Evolutionary conservation across 2,888 invertebrate species (phyloP).

Genomic region (Heliconius erato): DNA sequence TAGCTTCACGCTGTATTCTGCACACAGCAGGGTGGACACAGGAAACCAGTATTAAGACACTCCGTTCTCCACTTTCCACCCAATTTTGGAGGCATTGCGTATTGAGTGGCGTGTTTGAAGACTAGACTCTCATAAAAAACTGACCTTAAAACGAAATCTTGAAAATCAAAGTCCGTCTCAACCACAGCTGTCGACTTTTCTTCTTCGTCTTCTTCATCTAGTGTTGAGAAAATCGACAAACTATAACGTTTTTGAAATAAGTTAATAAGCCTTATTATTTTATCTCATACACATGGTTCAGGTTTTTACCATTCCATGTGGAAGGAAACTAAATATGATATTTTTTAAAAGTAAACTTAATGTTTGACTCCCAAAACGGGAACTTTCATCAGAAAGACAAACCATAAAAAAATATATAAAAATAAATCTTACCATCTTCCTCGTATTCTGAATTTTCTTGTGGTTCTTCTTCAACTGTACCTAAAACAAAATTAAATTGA

Average conservation of each 20-base stretch:
- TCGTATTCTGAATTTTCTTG: conserved; percentile 75
- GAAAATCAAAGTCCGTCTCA: conserved; percentile 93
- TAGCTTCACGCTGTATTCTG: background rate
- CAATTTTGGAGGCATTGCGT: too few relatives aligned
- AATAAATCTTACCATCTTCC: conserved; percentile 75
- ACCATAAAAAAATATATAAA: background rate
- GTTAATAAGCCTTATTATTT: background rate
- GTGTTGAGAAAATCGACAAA: conserved; percentile 22
- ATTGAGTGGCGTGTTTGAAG: too few relatives aligned
- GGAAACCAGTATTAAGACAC: too few relatives aligned
- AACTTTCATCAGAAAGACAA: too few relatives aligned
- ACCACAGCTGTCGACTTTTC: conserved; percentile 74
- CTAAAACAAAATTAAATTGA: conserved; percentile 52
- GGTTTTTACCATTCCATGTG: too few relatives aligned
- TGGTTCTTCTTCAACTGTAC: conserved; percentile 60
- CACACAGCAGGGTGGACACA: background rate
- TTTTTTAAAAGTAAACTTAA: too few relatives aligned
- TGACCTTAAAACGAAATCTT: conserved; percentile 92
- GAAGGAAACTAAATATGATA: too few relatives aligned
- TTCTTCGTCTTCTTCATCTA: conserved; percentile 83
- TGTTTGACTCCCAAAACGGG: too few relatives aligned
- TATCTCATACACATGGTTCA: too few relatives aligned
- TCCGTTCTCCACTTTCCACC: too few relatives aligned
- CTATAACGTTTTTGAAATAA: background rate
- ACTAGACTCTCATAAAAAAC: background rate